Conservation (phyloP, 2,113 vertebrate genomes). For the Dromiciops gliroides region DNA sequence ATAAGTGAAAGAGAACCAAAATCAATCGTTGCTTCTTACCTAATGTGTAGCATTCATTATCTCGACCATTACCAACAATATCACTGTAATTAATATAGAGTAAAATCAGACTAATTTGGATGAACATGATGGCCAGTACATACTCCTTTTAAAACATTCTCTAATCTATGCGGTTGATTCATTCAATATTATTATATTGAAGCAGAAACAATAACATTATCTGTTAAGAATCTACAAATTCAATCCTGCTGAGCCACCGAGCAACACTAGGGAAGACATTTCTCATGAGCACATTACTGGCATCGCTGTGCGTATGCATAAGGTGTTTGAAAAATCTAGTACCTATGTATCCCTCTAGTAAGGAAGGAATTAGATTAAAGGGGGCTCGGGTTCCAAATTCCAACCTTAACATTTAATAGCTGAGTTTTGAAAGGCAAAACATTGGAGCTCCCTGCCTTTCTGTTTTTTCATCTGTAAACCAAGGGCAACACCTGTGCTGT, state of each 20-base stretch:
- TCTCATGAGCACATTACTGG: slow-evolving; percentile 22
- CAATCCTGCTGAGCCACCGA: slow-evolving; percentile 13
- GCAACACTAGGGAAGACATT: slow-evolving; percentile 43
- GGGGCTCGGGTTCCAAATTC: not conserved
- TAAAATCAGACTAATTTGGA: slow-evolving; percentile 65
- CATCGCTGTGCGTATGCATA: slow-evolving; percentile 8
- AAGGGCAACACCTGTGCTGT: not conserved
- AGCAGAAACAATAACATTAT: slow-evolving; percentile 29
- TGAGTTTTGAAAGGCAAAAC: not conserved
- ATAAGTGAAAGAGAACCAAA: slow-evolving; percentile 72
- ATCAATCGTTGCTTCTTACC: slow-evolving; percentile 63
- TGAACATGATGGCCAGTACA: slow-evolving; percentile 29
- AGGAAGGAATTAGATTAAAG: not conserved
- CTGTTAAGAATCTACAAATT: slow-evolving; percentile 25
- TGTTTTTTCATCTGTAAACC: not conserved
- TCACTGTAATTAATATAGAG: slow-evolving; percentile 49
- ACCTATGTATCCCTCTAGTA: not conserved
- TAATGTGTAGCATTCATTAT: slow-evolving; percentile 68
- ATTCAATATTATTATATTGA: slow-evolving; percentile 50
- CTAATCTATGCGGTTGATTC: slow-evolving; percentile 40
- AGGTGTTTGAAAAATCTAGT: not conserved
- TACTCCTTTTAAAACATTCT: slow-evolving; percentile 44
- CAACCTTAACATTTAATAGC: not conserved
- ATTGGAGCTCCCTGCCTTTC: not conserved
- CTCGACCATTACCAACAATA: slow-evolving; percentile 52